Percentiles rank a stretch among this genome's conserved stretches.
These are phyloP conservation scores for Phenganax stokvisi DNA, from an alignment of 92 coral and sea anemone species.

Conservation along the genomic window DNA sequence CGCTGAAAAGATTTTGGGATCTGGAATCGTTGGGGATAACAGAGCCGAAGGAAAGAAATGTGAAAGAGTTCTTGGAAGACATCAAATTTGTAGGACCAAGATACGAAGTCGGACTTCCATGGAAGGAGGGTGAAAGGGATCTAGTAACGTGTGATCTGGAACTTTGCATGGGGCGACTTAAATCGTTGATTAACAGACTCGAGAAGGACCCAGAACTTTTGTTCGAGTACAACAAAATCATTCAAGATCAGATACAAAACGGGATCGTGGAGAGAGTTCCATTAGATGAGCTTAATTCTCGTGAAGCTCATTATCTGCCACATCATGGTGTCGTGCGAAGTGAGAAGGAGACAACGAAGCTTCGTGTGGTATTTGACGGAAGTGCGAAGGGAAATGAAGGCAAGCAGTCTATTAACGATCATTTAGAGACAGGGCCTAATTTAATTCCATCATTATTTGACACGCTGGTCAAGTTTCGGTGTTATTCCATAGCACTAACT, in stretches of 20 bases:
- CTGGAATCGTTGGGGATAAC: constrained; percentile 39
- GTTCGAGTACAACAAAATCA: constrained; percentile 48
- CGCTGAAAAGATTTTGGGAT: constrained; percentile 47
- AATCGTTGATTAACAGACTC: constrained; percentile 45
- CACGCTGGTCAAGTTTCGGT: constrained; percentile 14
- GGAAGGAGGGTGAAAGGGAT: constrained; percentile 14
- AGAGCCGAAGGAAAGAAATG: neutral
- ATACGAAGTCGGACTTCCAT: constrained; percentile 50
- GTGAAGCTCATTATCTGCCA: constrained; percentile 37
- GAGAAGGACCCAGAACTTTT: constrained; percentile 45
- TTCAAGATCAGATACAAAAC: constrained; percentile 50
- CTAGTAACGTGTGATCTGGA: constrained; percentile 42
- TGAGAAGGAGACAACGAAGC: constrained; percentile 13
- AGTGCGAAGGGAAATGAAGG: constrained; percentile 3
- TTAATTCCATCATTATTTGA: constrained; percentile 5
- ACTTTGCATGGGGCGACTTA: constrained; percentile 45
- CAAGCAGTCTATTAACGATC: constrained; percentile 16
- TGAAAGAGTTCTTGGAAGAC: neutral
- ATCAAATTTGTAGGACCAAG: constrained; percentile 25
- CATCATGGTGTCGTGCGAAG: constrained; percentile 41
- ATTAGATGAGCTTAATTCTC: constrained; percentile 10
- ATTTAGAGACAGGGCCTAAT: constrained; percentile 10
- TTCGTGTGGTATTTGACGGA: constrained; percentile 1
- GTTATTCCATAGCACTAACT: neutral
- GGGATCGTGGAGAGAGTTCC: constrained; percentile 51